These are phyloP conservation scores for Poliocrania exsul DNA, from an alignment of 2,797 vertebrate species.

Conservation along the genomic window DNA sequence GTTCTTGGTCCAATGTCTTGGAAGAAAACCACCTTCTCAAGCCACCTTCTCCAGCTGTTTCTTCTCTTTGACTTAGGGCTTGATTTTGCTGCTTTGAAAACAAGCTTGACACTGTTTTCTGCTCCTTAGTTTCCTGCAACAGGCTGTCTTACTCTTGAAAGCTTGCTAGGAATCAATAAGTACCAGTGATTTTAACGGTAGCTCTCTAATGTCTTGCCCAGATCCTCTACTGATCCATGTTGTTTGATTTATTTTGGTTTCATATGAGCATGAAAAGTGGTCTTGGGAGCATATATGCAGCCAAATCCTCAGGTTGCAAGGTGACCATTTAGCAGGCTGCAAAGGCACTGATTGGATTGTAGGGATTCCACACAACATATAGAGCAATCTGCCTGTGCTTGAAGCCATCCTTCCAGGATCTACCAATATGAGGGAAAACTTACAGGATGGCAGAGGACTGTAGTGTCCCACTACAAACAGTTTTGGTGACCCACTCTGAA, in stretches of 20 bases:
- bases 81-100: neutral
- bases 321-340: neutral
- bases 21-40: neutral
- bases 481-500: neutral
- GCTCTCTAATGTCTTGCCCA: neutral
- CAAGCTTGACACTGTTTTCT: neutral
- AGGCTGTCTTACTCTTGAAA: neutral
- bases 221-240: neutral
- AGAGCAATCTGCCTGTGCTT: neutral
- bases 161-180: neutral
- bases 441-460: neutral
- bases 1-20: neutral
- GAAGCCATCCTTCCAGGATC: neutral
- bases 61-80: neutral
- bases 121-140: neutral
- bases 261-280: neutral
- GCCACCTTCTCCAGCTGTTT: neutral
- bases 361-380: neutral
- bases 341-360: neutral
- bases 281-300: neutral
- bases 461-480: neutral
- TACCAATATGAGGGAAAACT: fast-evolving
- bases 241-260: neutral
- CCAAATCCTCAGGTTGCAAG: neutral
- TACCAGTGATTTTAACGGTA: neutral